Evolutionary conservation across 2,797 vertebrate species (phyloP), one percentile per base, ranked within the genome.

Genomic region (Glossophaga mutica): DNA sequence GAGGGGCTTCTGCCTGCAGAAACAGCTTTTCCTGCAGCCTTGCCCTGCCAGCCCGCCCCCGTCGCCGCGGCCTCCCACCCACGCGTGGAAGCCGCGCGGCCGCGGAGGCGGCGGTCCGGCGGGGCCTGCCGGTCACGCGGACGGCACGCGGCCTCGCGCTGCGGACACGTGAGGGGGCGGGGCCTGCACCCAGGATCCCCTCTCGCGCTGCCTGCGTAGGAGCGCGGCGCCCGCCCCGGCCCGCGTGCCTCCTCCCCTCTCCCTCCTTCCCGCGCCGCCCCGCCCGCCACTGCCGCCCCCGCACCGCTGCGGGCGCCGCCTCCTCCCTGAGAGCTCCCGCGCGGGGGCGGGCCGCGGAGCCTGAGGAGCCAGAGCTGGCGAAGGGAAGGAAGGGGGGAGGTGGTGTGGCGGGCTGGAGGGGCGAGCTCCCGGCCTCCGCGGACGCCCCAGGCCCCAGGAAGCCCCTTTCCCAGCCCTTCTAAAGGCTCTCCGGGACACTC

Each of bases 121-220:
- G 16, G 62, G 39, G 46, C 39, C 18, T 8, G 48, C 16, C 0
- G 18, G 86, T 97, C 97, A 95, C 62, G 91, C 86, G 91, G 97
- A 26, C 24, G 18, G 97, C 97, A 97, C 90, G 96, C 34, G 97
- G 97, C 91, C 71, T 71, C 70, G 96, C 77, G 90, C 90, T 6
- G 21, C 39, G 19, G 68, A 46, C 97, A 98, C 97, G 97, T 98
- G 97, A 98, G 95, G 95, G 82, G 97, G 97, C 93, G 95, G 95
- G 44, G 95, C 93, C 90, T 12, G 79, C 22, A 68, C 98, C 98
- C 98, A 98, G 98, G 98, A 98, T 98, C 98, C 98, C 98, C 98
- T 98, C 98, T 98, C 97, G 96, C 97, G 97, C 96, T 97, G 97
- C 98, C 98, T 97, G 97, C 98, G 98, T 98, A 98, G 98, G 98